Percentiles rank a stretch among this genome's conserved stretches.
phyloP scores from a whole-genome alignment of 2,888 invertebrate species.

The Alloscopus bannaensis region DNA sequence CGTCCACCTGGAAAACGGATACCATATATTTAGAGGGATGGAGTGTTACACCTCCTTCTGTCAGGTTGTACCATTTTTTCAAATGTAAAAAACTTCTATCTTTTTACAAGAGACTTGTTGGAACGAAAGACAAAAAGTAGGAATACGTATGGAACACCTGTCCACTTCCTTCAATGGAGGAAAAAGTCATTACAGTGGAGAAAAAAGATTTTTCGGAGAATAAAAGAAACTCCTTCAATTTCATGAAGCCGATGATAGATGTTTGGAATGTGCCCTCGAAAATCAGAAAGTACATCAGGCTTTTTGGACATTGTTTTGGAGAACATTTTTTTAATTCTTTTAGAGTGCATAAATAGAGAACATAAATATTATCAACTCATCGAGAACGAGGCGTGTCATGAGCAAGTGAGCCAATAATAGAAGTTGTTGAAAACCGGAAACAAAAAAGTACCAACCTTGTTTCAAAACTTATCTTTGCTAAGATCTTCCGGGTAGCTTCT shows the following conservation, averaged over 20 bases:
- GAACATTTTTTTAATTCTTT: no score
- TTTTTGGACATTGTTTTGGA: no score
- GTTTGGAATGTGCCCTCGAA: no score
- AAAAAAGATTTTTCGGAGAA: conserved; percentile 23
- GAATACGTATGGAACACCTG: conserved; percentile 52
- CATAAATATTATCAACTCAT: no score
- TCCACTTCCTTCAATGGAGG: conserved; percentile 51
- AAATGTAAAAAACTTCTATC: conserved; percentile 9
- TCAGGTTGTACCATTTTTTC: conserved; percentile 57
- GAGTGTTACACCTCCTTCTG: conserved; percentile 64
- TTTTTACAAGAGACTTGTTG: not conserved
- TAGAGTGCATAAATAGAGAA: no score
- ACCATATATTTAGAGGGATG: conserved; percentile 64
- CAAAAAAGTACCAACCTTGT: no score
- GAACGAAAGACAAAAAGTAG: not conserved
- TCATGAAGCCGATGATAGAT: conserved; percentile 55
- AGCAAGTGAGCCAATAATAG: no score
- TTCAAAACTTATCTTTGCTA: no score
- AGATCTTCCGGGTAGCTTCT: no score
- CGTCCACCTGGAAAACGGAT: conserved; percentile 64
- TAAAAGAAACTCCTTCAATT: conserved; percentile 33
- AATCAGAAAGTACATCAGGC: no score
- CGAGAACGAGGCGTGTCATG: no score
- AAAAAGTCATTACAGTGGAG: conserved; percentile 37
- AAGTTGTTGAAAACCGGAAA: no score